Conservation (phyloP, 2,797 vertebrate genomes). For the Pangasius macronema region DNA sequence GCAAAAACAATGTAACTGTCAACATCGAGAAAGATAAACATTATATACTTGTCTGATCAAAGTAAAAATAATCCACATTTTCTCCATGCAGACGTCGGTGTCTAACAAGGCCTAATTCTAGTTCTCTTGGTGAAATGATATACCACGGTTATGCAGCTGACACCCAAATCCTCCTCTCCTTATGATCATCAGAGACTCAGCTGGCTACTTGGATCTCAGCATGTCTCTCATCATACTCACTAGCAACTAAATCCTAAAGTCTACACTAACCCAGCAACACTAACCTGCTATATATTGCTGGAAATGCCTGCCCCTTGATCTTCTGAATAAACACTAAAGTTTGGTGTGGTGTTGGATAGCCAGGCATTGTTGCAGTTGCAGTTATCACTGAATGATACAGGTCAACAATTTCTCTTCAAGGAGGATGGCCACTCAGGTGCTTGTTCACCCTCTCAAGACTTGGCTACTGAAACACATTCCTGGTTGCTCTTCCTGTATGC, state of each 20-base stretch:
- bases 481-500: not conserved
- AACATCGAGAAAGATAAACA: not conserved
- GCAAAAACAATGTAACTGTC: not conserved
- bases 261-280: not conserved
- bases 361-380: not conserved
- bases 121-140: not conserved
- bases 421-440: not conserved
- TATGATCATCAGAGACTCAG: not conserved
- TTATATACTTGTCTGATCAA: not conserved
- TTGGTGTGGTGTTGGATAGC: not conserved
- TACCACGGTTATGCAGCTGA: no score
- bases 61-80: not conserved
- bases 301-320: not conserved
- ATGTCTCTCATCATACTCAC: not conserved
- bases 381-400: not conserved
- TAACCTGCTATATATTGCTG: not conserved
- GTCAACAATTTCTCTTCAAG: not conserved
- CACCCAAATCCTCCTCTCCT: not conserved
- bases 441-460: not conserved
- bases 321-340: not conserved
- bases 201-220: not conserved
- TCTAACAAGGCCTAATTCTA: not conserved
- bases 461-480: not conserved
- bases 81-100: not conserved
- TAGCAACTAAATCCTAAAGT: not conserved